phyloP scores from a whole-genome alignment of 1,140 invertebrate species.

The Drosophila setifemur region DNA sequence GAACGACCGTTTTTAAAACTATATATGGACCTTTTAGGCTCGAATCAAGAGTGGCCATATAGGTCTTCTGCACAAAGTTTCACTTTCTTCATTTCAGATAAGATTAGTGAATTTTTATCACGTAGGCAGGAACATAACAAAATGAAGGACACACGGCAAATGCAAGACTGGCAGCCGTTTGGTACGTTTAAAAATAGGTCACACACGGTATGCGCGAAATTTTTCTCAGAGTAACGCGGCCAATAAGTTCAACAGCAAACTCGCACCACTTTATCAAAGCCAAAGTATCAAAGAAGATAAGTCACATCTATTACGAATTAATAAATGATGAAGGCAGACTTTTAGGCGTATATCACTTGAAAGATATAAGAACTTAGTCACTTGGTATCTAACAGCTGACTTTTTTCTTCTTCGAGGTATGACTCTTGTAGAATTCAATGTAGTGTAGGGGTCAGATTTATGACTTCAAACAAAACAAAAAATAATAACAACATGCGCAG shows the following conservation, averaged over 20 bases:
- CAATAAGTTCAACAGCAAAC: slow-evolving; percentile 2
- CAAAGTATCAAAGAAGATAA: neutral
- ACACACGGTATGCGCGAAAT: slow-evolving; percentile 1
- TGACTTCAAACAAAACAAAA: too few species aligned
- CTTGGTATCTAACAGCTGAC: too few species aligned
- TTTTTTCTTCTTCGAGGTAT: too few species aligned
- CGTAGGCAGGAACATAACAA: neutral
- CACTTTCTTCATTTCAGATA: neutral
- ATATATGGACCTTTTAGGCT: neutral
- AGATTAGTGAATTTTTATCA: neutral
- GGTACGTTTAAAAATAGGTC: neutral
- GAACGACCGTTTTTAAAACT: neutral
- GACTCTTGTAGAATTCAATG: too few species aligned
- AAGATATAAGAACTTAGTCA: slow-evolving; percentile 16
- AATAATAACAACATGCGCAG: too few species aligned
- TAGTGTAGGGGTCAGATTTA: too few species aligned
- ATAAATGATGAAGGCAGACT: neutral
- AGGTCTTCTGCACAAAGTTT: neutral
- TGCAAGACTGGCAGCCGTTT: neutral
- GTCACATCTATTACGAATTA: slow-evolving; percentile 5
- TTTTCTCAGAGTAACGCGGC: slow-evolving; percentile 8
- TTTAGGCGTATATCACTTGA: slow-evolving; percentile 8
- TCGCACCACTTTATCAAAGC: neutral
- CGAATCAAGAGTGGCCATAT: neutral
- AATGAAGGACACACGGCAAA: neutral